phyloP scores from a whole-genome alignment of 1,140 invertebrate species.

The Solenopsis fugax region DNA sequence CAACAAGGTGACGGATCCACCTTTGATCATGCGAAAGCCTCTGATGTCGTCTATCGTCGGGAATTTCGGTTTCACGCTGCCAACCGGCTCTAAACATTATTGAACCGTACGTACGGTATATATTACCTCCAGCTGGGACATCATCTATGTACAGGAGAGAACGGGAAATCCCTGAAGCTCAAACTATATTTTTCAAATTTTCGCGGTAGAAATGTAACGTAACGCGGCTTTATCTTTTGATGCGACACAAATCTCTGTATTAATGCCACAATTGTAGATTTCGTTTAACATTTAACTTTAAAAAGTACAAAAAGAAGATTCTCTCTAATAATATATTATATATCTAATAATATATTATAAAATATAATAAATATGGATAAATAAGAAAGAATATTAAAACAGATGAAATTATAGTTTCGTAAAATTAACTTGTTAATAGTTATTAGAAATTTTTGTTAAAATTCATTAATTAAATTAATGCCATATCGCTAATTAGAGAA shows the following conservation, averaged over 20 bases:
- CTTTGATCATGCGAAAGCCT: conserved; percentile 85
- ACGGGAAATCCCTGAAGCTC: conserved; percentile 64
- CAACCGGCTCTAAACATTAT: conserved; percentile 89
- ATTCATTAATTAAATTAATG: conserved; percentile 2
- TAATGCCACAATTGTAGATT: neutral
- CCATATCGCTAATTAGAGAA: neutral
- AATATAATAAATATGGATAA: neutral
- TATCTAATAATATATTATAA: neutral
- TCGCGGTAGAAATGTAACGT: neutral
- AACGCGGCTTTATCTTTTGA: neutral
- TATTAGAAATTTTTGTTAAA: neutral
- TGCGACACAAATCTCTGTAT: neutral
- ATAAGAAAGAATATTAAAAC: neutral
- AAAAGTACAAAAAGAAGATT: neutral
- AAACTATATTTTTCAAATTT: neutral
- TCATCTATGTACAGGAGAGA: neutral
- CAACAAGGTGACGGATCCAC: conserved; percentile 87
- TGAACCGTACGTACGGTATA: conserved; percentile 35
- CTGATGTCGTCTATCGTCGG: conserved; percentile 88
- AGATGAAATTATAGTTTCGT: neutral
- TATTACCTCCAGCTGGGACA: neutral
- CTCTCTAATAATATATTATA: conserved; percentile 20
- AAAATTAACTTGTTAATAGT: neutral
- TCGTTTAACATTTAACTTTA: neutral
- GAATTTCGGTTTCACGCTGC: conserved; percentile 90